A percentile compares a stretch with the other conserved stretches of the same genome.
These are phyloP conservation scores for Nephrocerus scutellatus DNA, from an alignment of 2,888 invertebrate species.

Conservation along the genomic window DNA sequence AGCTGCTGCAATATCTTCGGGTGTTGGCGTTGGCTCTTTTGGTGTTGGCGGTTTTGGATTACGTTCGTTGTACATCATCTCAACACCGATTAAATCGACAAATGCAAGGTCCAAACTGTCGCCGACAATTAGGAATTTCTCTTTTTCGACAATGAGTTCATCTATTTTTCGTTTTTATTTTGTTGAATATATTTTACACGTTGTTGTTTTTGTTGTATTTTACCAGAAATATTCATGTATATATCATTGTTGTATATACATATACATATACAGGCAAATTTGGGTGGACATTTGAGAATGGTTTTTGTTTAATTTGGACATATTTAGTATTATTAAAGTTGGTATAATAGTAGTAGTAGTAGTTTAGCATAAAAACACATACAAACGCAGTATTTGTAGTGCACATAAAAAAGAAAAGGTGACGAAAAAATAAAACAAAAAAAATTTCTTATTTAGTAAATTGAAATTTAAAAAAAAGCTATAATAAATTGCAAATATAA, in stretches of 20 bases:
- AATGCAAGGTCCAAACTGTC: slow-evolving; percentile 91
- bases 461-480: too few species aligned
- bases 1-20: slow-evolving; percentile 41
- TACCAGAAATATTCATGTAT: too few species aligned
- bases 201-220: background rate
- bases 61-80: slow-evolving; percentile 47
- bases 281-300: too few species aligned
- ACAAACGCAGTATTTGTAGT: too few species aligned
- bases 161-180: slow-evolving; percentile 48
- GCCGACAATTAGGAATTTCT: slow-evolving; percentile 86
- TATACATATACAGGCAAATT: too few species aligned
- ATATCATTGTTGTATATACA: too few species aligned
- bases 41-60: slow-evolving; percentile 48
- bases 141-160: slow-evolving; percentile 80
- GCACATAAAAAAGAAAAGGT: too few species aligned
- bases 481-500: too few species aligned
- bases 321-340: slow-evolving; percentile 17
- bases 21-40: slow-evolving; percentile 37
- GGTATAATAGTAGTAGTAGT: slow-evolving; percentile 15
- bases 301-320: slow-evolving; percentile 15
- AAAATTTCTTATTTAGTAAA: too few species aligned
- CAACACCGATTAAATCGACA: slow-evolving; percentile 67
- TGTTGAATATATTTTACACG: too few species aligned
- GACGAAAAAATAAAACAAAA: too few species aligned
- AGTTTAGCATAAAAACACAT: slow-evolving; percentile 18